Evolutionary conservation across 2,113 vertebrate genomes (phyloP).

Genomic region (Melierax canorus): DNA sequence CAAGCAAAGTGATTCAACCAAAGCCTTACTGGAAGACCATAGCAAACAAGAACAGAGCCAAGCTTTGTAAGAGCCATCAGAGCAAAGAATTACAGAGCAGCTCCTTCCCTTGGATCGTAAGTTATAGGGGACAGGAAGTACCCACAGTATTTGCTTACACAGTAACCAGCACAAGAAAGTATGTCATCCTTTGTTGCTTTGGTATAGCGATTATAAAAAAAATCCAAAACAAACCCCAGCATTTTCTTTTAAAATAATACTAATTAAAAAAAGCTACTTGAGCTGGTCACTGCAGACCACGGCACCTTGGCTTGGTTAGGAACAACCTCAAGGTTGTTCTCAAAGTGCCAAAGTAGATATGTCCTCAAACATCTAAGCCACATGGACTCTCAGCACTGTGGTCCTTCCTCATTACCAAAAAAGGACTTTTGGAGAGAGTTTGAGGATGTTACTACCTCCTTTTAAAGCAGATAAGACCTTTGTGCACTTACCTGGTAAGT

Average conservation of each 20-base stretch:
- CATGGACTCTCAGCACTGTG: accelerated
- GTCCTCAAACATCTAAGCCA: accelerated
- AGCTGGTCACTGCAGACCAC: not conserved
- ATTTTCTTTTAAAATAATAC: not conserved
- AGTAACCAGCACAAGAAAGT: not conserved
- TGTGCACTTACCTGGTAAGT: slow-evolving; percentile 82
- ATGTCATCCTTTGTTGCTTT: not conserved
- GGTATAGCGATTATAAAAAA: not conserved
- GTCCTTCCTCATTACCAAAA: not conserved
- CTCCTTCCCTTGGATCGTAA: accelerated
- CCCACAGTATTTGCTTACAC: not conserved
- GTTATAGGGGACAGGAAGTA: not conserved
- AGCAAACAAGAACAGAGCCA: not conserved
- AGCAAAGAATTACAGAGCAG: not conserved
- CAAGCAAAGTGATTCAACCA: not conserved
- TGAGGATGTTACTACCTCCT: not conserved
- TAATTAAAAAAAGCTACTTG: not conserved
- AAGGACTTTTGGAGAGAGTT: not conserved
- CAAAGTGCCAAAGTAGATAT: not conserved
- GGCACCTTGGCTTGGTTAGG: not conserved
- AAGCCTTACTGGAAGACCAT: not conserved
- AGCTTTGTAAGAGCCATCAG: not conserved
- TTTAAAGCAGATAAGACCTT: not conserved
- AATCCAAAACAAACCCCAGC: no score
- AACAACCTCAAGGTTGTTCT: not conserved